These are phyloP conservation scores for Meda fulgida DNA, from an alignment of 2,797 vertebrate species.

Conservation along the genomic window DNA sequence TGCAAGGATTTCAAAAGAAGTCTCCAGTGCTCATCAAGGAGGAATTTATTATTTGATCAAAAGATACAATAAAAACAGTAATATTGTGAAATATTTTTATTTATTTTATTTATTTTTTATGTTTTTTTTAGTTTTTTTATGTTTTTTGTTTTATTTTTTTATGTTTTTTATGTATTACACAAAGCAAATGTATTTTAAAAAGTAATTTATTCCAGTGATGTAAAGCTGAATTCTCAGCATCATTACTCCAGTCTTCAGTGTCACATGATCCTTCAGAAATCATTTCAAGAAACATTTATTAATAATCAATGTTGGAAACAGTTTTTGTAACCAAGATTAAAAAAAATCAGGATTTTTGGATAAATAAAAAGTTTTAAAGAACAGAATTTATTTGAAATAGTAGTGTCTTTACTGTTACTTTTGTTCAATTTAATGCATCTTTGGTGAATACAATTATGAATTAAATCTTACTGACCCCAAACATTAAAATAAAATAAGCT, in stretches of 20 bases:
- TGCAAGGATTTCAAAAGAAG: neutral
- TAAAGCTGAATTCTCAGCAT: neutral
- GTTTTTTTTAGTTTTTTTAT: too few species aligned
- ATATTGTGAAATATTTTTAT: constrained; percentile 5
- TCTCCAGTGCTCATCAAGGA: neutral
- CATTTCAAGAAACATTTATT: neutral
- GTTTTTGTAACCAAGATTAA: neutral
- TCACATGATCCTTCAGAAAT: constrained; percentile 1
- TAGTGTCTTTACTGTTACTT: neutral
- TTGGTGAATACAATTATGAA: neutral
- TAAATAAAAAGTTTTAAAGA: neutral
- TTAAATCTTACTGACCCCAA: neutral
- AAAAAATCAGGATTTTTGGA: neutral
- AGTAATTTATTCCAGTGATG: neutral
- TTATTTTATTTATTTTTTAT: too few species aligned
- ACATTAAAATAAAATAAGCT: neutral
- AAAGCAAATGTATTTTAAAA: neutral
- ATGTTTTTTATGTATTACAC: too few species aligned
- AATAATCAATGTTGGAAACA: neutral
- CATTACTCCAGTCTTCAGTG: neutral
- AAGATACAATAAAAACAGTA: neutral
- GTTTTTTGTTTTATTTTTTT: too few species aligned
- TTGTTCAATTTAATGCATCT: neutral
- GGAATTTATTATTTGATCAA: neutral
- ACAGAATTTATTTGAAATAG: neutral